Evolutionary conservation across 1,140 invertebrate species (phyloP).

Genomic region (Sminthurinus signatus): DNA sequence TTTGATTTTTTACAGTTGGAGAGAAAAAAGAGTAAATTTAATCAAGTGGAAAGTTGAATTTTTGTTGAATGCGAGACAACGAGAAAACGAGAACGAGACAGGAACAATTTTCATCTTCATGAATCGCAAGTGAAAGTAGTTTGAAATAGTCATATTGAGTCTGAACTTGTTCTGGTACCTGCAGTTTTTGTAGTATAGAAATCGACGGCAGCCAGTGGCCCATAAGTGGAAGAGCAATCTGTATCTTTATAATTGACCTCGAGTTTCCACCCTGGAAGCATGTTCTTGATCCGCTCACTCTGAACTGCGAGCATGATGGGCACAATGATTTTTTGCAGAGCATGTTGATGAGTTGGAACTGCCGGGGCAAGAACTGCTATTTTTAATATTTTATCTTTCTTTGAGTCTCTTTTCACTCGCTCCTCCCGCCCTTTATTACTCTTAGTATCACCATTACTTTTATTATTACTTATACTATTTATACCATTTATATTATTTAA

Average conservation of each 20-base stretch:
- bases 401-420: constrained; percentile 10
- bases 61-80: no score
- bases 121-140: no score
- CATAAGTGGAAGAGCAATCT: constrained; percentile 68
- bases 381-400: constrained; percentile 45
- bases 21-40: no score
- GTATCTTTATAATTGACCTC: constrained; percentile 64
- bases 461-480: background rate
- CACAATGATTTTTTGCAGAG: constrained; percentile 63
- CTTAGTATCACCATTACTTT: no score
- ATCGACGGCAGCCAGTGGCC: constrained; percentile 70
- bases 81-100: no score
- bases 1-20: no score
- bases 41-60: no score
- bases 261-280: constrained; percentile 61
- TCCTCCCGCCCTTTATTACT: no score
- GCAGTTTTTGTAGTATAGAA: constrained; percentile 62
- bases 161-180: no score
- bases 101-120: no score
- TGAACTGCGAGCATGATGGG: constrained; percentile 65
- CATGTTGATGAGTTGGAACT: constrained; percentile 57
- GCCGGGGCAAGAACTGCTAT: constrained; percentile 63
- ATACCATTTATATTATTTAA: background rate
- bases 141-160: no score
- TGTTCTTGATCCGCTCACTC: constrained; percentile 52